Conservation (phyloP, 2,797 vertebrate species). For the Hippocampus kuda region DNA sequence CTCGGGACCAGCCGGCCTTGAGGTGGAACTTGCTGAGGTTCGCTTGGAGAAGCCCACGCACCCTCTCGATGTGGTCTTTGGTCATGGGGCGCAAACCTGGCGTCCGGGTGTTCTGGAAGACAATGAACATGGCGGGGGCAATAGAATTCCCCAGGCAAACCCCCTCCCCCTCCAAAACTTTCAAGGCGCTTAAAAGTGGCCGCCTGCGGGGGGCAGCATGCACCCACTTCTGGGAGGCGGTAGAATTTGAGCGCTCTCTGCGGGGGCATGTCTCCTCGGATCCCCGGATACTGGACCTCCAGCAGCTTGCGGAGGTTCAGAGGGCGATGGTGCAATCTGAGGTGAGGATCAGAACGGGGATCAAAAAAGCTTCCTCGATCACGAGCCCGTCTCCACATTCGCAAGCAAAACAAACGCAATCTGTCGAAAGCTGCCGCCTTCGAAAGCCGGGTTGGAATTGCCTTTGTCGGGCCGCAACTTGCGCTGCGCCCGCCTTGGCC, state of each 20-base stretch:
- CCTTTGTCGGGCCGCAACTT: no score
- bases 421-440: no score
- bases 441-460: no score
- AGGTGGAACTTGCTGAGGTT: slow-evolving; percentile 78
- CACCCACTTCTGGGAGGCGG: slow-evolving; percentile 79
- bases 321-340: slow-evolving; percentile 85
- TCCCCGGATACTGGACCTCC: slow-evolving; percentile 80
- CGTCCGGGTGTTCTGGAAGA: slow-evolving; percentile 74
- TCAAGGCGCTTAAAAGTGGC: not conserved
- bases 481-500: no score
- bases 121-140: not conserved
- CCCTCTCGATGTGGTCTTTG: slow-evolving; percentile 64
- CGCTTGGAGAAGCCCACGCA: slow-evolving; percentile 69
- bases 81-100: slow-evolving; percentile 78
- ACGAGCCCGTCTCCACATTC: no score
- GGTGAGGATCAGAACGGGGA: not conserved
- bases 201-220: slow-evolving; percentile 52
- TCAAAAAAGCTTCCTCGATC: no score
- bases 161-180: not conserved
- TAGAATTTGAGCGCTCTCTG: slow-evolving; percentile 83
- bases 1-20: slow-evolving; percentile 67
- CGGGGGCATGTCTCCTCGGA: slow-evolving; percentile 81
- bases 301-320: slow-evolving; percentile 85
- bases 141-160: not conserved
- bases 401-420: no score